Percentiles rank a stretch among this genome's conserved stretches.
Evolutionary conservation across 2,888 invertebrate species (phyloP).

Genomic region (Heterodera filipjevi): DNA sequence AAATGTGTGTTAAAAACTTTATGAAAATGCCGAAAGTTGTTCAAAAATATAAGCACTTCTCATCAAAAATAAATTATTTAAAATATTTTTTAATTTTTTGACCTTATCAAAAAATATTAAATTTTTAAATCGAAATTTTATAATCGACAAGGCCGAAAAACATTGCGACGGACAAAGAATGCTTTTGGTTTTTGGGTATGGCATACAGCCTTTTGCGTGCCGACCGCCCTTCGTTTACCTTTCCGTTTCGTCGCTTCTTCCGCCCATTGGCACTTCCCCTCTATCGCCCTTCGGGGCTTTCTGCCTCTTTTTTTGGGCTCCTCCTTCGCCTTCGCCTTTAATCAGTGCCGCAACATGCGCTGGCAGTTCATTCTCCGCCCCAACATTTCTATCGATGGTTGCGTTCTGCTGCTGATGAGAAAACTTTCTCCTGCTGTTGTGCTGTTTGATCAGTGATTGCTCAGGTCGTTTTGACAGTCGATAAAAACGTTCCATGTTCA

Average conservation of each 20-base stretch:
- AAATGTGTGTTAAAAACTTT: too few relatives aligned
- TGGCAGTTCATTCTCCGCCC: constrained; percentile 10
- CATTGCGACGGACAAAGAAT: too few relatives aligned
- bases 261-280: neutral
- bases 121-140: too few relatives aligned
- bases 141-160: too few relatives aligned
- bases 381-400: constrained; percentile 1
- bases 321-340: constrained; percentile 3
- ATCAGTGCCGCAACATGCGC: constrained; percentile 24
- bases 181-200: neutral
- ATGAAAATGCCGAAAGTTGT: too few relatives aligned
- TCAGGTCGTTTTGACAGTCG: constrained; percentile 51
- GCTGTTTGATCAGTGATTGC: neutral
- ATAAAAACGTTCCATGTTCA: constrained; percentile 64
- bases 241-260: neutral
- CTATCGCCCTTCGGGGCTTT: neutral
- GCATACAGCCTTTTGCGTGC: neutral
- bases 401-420: constrained; percentile 20
- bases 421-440: constrained; percentile 15
- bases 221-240: neutral
- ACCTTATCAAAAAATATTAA: too few relatives aligned
- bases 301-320: neutral
- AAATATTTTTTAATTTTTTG: too few relatives aligned
- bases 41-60: too few relatives aligned
- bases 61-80: too few relatives aligned